A percentile compares a stretch with the other conserved stretches of the same genome.
These are phyloP conservation scores for Lateolabrax maculatus DNA, from an alignment of 2,797 vertebrate species.

Conservation along the genomic window DNA sequence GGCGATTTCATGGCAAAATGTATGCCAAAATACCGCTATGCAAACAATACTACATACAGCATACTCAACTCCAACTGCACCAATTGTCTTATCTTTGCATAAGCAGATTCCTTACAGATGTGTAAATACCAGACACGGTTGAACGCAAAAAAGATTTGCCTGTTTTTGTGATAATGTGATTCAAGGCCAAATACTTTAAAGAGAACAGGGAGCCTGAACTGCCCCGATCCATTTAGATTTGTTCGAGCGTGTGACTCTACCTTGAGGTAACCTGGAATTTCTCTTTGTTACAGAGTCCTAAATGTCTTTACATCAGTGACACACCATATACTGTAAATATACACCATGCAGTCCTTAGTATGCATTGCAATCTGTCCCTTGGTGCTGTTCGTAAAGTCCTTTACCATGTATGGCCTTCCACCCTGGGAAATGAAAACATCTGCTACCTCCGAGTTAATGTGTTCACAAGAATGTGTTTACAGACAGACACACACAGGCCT, in stretches of 20 bases:
- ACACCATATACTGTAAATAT: not conserved
- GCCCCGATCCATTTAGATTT: not conserved
- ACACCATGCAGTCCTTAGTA: conserved; percentile 21
- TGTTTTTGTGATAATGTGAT: conserved; percentile 5
- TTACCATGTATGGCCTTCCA: conserved; percentile 60
- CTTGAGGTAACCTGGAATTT: not conserved
- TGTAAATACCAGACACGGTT: conserved; percentile 10
- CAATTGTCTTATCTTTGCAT: not conserved
- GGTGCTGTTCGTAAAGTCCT: conserved; percentile 31
- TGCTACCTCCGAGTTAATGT: conserved; percentile 36
- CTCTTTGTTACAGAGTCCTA: not conserved
- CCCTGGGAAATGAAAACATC: conserved; percentile 52
- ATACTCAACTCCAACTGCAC: not conserved
- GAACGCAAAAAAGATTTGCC: not conserved
- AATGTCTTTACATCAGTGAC: conserved; percentile 1
- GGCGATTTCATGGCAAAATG: conserved; percentile 11
- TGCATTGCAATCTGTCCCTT: conserved; percentile 23
- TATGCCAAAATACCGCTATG: not conserved
- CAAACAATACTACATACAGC: not conserved
- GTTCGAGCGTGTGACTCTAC: not conserved
- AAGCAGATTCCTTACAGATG: not conserved
- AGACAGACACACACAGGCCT: conserved; percentile 10
- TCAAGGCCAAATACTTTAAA: conserved; percentile 19
- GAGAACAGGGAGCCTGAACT: not conserved
- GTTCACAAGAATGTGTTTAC: conserved; percentile 56